A percentile compares a stretch with the other conserved stretches of the same genome.
phyloP scores from a whole-genome alignment of 2,113 vertebrate species.

The Osmerus eperlanus region DNA sequence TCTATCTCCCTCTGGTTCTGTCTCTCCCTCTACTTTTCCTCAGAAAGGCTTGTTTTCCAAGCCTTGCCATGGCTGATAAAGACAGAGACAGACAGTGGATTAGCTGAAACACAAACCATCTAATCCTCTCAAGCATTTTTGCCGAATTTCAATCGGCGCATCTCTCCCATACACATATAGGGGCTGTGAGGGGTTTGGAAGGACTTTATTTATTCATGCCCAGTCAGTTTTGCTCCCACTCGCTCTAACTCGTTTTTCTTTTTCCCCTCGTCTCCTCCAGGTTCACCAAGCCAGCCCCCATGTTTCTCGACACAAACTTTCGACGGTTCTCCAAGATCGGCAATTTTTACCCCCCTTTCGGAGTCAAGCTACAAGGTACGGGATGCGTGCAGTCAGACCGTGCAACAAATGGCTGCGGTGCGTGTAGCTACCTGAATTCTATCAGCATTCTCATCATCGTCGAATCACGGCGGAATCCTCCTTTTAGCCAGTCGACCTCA shows the following conservation, averaged over 20 bases:
- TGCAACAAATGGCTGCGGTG: not conserved
- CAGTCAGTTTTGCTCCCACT: slow-evolving; percentile 2
- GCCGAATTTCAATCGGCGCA: slow-evolving; percentile 18
- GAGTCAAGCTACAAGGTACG: slow-evolving; percentile 65
- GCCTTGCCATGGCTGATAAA: slow-evolving; percentile 10
- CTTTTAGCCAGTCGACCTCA: too few relatives aligned
- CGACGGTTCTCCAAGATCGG: slow-evolving; percentile 52
- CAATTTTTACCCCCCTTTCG: slow-evolving; percentile 58
- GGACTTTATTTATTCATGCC: slow-evolving; percentile 3
- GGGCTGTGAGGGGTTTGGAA: slow-evolving; percentile 14
- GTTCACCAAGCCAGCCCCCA: slow-evolving; percentile 57
- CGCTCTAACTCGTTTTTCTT: slow-evolving; percentile 32
- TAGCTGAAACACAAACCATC: slow-evolving; percentile 29
- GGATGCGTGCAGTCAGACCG: slow-evolving; percentile 8
- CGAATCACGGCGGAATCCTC: too few relatives aligned
- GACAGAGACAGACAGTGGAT: slow-evolving; percentile 27
- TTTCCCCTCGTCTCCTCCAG: slow-evolving; percentile 36
- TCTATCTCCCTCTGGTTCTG: not conserved
- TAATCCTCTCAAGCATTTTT: slow-evolving; percentile 47
- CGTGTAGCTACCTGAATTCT: too few relatives aligned
- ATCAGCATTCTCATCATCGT: too few relatives aligned
- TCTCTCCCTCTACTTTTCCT: not conserved
- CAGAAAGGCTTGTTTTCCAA: not conserved
- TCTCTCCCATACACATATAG: slow-evolving; percentile 11
- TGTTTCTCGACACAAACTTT: slow-evolving; percentile 66